A percentile compares a stretch with the other conserved stretches of the same genome.
Evolutionary conservation across 1,140 invertebrate genomes (phyloP).

Genomic region (Lanistes nyassanus): DNA sequence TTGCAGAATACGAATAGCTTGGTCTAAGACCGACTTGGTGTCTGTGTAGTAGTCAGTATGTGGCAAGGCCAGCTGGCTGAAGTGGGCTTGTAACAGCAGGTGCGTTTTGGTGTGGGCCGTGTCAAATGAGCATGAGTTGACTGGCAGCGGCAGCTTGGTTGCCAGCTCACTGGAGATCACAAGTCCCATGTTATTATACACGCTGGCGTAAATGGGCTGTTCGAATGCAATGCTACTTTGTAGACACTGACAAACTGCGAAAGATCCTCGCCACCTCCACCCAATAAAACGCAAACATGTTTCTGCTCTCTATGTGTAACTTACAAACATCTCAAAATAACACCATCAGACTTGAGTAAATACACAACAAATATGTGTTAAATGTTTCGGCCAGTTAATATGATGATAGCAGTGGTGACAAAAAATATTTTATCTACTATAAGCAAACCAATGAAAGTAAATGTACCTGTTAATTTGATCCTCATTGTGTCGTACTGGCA

Average conservation of each 20-base stretch:
- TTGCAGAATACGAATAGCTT: conserved; percentile 93
- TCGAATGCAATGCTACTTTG: too few species aligned
- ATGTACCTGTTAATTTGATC: conserved; percentile 90
- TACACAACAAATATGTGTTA: neutral
- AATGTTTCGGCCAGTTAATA: neutral
- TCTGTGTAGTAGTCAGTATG: conserved; percentile 96
- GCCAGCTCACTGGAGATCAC: conserved; percentile 77
- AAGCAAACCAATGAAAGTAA: neutral
- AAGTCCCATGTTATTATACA: too few species aligned
- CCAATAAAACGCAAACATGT: too few species aligned
- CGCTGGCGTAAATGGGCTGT: too few species aligned
- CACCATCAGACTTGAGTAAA: fast-evolving
- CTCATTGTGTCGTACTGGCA: conserved; percentile 98
- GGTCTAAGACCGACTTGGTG: conserved; percentile 95
- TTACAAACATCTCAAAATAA: too few species aligned
- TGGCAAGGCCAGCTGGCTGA: conserved; percentile 82
- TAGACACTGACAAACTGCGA: too few species aligned
- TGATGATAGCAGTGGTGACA: neutral
- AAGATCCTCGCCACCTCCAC: too few species aligned
- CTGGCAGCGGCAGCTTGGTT: conserved; percentile 79
- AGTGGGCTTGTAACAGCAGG: conserved; percentile 93
- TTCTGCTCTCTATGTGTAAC: too few species aligned
- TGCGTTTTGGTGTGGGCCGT: conserved; percentile 94
- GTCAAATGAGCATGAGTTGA: conserved; percentile 80
- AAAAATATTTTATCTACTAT: too few species aligned